Evolutionary conservation across 1,140 invertebrate species (phyloP), one percentile per base, ranked within the genome.

Genomic region (Aphaenogaster rudis): DNA sequence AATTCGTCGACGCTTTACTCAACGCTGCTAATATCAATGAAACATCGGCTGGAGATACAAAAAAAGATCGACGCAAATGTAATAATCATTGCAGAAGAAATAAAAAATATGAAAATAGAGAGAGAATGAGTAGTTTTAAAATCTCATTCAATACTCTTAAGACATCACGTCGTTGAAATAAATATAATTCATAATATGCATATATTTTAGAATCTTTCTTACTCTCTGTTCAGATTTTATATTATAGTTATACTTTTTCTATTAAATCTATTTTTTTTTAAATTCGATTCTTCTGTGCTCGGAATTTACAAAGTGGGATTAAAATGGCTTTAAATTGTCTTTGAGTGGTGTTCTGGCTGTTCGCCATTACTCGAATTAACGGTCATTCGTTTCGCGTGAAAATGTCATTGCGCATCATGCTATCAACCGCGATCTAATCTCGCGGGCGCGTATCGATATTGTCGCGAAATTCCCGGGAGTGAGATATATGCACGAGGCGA

Each of bases 371-470:
- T 39, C 33, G 36, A 39, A 50, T 50, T 61, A 84, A 74, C 42
- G 33, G 13, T 50, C 15, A 63, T 33, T 84, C 54, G 33, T 74
- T 48, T 63, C n/a, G n/a, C 42, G 7, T 36, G 54, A 59, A 50
- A 67, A 42, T 52, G 78, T 80, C 63, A 67, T 66, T 54, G n/a
- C 54, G 28, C 33, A 78, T 91, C 74, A 50, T 54, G 79, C 28
- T 50, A 59, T 78, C 66, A 74, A 72, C 67, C 71, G 13, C 61
- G 82, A 72, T 64, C 63, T 89, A 81, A 85, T 89, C 88, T 77
- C 63, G 17, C 57, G 17, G 61, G 39, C 59, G 33, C 67, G 69
- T 76, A 84, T 77, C 81, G 52, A 86, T 59, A 74, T 36, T 69
- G 66, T n/a, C 48, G 72, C 84, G 54, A 61, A 86, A 90, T 90